Evolutionary conservation across 2,113 vertebrate genomes (phyloP).

Genomic region (Diglossa brunneiventris): DNA sequence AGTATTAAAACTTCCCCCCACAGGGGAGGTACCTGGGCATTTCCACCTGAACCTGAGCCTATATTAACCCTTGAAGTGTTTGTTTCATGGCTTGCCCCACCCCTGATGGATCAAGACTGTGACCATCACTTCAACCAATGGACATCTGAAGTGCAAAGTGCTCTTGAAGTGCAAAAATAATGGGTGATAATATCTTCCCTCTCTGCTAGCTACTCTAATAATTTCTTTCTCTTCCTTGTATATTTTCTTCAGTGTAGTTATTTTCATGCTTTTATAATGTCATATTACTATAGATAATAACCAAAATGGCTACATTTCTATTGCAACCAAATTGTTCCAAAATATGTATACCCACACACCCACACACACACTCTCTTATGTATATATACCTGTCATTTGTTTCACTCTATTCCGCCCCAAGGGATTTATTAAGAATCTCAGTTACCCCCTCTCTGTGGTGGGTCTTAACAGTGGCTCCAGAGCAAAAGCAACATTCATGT

Average conservation of each 20-base stretch:
- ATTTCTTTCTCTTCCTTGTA: not conserved
- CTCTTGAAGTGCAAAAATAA: not conserved
- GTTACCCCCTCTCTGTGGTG: not conserved
- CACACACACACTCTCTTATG: accelerated
- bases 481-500: not conserved
- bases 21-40: not conserved
- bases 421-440: not conserved
- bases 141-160: not conserved
- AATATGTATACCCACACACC: not conserved
- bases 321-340: not conserved
- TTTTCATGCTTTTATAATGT: not conserved
- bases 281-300: not conserved
- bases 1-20: not conserved
- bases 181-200: not conserved
- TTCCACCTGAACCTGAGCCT: not conserved
- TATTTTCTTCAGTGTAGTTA: not conserved
- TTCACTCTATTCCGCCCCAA: not conserved
- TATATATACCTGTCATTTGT: accelerated
- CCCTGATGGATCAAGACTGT: not conserved
- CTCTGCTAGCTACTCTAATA: accelerated
- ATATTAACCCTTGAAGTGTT: not conserved
- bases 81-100: not conserved
- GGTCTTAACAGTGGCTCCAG: not conserved
- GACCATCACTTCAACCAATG: not conserved
- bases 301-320: not conserved